Base-by-base conservation (phyloP, 2,797 vertebrate genomes). In the Smutsia temminckii region DNA sequence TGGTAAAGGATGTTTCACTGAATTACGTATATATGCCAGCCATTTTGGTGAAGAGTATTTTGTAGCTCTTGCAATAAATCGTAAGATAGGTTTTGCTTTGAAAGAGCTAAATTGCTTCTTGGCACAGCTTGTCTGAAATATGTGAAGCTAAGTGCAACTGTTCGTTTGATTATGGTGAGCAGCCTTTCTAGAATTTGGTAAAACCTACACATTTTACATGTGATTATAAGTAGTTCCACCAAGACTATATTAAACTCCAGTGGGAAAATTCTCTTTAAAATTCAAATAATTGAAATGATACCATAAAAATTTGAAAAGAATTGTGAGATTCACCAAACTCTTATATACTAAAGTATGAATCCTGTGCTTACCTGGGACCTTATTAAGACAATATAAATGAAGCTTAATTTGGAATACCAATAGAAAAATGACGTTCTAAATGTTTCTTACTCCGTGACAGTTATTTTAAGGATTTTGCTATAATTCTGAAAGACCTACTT, bases 41-140 rank as follows among this genome's bases (percentile, higher is more conserved):
- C 37, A 92, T 96, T 95, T 96, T 96, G 80, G 95, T 87, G 91
- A 93, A 87, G 72, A 86, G 71, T 93, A 84, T 96, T 97, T 97
- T 96, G 72, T 90, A 90, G 77, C 53, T 85, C 77, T 95, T 92
- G 89, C 55, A 81, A 8, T 96, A 95, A 96, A 95, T 96, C 89
- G 71, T 23, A 49, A 25, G 84, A 78, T 94, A 75, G 83, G 83
- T 72, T 95, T 96, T 87, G 87, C 93, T 96, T 88, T 95, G 85
- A 95, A 95, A 93, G 95, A 96, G 69, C 83, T 79, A 66, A 91
- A 77, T 94, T 94, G 84, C 77, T 91, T 95, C 85, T 96, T 95
- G 92, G 94, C 88, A 69, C 29, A 68, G 87, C 25, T 79, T 61
- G 83, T 92, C 69, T 92, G 53, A 88, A 95, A 86, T 85, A 85